Conservation (phyloP, 2,113 vertebrate species). For the Lampris megalopsis region DNA sequence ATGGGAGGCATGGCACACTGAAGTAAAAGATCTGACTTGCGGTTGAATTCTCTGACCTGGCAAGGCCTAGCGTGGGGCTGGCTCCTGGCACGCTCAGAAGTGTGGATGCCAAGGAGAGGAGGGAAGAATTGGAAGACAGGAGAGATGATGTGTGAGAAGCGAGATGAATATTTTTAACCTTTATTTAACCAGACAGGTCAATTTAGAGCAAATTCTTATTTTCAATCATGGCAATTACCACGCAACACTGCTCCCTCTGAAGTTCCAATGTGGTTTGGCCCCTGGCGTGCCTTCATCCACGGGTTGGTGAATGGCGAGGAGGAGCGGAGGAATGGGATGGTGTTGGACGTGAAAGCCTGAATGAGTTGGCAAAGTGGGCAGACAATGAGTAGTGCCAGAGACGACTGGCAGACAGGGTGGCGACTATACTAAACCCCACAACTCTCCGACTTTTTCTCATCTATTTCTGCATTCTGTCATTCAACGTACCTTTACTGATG, state of each 20-base stretch:
- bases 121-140: constrained; percentile 35
- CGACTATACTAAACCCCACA: constrained; percentile 51
- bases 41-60: constrained; percentile 64
- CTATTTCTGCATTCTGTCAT: not conserved
- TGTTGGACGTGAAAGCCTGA: constrained; percentile 39
- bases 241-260: constrained; percentile 17
- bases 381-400: constrained; percentile 58
- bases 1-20: constrained; percentile 50
- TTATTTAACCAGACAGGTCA: constrained; percentile 56
- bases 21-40: constrained; percentile 65
- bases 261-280: constrained; percentile 38
- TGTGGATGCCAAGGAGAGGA: constrained; percentile 31
- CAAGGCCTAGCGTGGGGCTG: constrained; percentile 41
- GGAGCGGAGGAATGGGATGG: constrained; percentile 23
- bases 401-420: constrained; percentile 63
- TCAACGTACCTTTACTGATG: not conserved
- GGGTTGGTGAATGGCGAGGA: constrained; percentile 23
- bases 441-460: constrained; percentile 32
- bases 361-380: constrained; percentile 57
- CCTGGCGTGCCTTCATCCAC: constrained; percentile 27
- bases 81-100: constrained; percentile 54
- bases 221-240: constrained; percentile 33
- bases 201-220: constrained; percentile 39
- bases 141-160: constrained; percentile 38
- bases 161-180: constrained; percentile 13